These are phyloP conservation scores for Nannospalax galili DNA, from an alignment of 2,113 vertebrate species.

Conservation along the genomic window DNA sequence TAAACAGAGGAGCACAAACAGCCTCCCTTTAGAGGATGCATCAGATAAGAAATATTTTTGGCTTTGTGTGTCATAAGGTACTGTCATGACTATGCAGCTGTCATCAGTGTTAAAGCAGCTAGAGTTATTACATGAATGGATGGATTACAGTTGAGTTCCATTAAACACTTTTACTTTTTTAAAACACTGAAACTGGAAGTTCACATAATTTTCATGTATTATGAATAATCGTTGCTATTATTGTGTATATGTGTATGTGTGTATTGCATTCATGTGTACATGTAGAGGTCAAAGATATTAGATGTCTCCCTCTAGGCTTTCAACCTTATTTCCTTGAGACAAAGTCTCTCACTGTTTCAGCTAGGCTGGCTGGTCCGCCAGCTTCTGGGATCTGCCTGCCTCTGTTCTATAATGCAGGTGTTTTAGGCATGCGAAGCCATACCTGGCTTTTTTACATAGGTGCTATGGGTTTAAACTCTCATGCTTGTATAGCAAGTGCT, in stretches of 20 bases:
- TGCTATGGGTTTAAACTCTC: background rate
- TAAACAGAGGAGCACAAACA: background rate
- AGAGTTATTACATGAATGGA: background rate
- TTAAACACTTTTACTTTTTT: slow-evolving; percentile 23
- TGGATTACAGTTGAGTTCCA: background rate
- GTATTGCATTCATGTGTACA: background rate
- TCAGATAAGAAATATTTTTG: background rate
- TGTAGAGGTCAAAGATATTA: background rate
- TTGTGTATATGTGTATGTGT: background rate
- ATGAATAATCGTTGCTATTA: background rate
- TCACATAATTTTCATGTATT: background rate
- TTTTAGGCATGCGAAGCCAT: background rate
- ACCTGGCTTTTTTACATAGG: background rate
- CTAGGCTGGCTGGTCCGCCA: background rate
- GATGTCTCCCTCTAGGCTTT: background rate
- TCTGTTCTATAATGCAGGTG: background rate
- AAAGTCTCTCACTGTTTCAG: background rate
- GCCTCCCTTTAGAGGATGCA: background rate
- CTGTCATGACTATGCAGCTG: background rate
- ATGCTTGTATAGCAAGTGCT: background rate
- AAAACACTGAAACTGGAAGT: background rate
- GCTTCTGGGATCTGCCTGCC: background rate
- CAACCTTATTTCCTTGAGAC: background rate
- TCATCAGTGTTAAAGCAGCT: background rate
- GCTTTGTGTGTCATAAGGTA: background rate